These are phyloP conservation scores for Anguilla japonica DNA, from an alignment of 2,113 vertebrate genomes.

Conservation along the genomic window DNA sequence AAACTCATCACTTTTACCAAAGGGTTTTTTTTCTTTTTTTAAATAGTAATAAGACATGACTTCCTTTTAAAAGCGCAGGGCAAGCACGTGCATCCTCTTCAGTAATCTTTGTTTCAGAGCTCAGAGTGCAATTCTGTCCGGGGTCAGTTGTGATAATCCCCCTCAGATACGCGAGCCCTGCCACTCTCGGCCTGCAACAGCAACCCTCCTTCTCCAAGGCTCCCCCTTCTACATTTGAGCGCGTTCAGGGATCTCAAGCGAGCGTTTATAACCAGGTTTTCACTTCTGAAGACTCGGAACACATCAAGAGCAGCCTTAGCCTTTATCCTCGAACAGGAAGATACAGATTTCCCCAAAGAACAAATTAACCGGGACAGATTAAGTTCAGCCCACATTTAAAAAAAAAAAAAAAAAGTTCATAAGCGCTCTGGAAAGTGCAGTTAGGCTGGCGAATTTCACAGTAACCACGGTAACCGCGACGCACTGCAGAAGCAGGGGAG, in stretches of 20 bases:
- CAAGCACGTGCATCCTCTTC: not conserved
- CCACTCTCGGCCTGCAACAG: not conserved
- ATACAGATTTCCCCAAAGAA: not conserved
- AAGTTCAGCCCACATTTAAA: no score
- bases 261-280: not conserved
- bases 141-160: not conserved
- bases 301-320: not conserved
- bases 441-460: not conserved
- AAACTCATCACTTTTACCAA: not conserved
- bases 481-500: no score
- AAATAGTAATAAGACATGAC: no score
- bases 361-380: not conserved
- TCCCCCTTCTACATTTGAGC: not conserved
- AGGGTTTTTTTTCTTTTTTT: not conserved
- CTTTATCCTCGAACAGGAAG: not conserved
- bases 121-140: not conserved
- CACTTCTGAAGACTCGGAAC: no score
- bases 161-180: not conserved
- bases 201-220: not conserved
- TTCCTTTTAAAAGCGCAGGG: conserved; percentile 16
- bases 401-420: not conserved
- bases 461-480: not conserved
- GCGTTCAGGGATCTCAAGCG: not conserved
- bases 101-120: conserved; percentile 4
- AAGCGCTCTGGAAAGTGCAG: not conserved